Percentiles rank a stretch among this genome's conserved stretches.
Evolutionary conservation across 92 coral and sea anemone species (phyloP).

Genomic region (Anthopleura xanthogrammica): DNA sequence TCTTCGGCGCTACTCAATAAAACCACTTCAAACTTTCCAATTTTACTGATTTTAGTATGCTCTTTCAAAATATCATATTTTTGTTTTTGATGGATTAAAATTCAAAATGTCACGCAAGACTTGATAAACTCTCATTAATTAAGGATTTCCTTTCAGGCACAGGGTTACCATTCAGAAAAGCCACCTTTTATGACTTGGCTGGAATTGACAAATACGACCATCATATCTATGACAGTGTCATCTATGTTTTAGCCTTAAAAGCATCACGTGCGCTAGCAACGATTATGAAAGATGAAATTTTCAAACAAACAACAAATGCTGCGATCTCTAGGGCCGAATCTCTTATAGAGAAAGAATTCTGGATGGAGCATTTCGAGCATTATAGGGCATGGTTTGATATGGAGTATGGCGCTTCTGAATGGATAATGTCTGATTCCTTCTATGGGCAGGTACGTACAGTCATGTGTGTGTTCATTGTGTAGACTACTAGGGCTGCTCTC

Average conservation of each 20-base stretch:
- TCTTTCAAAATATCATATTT: no score
- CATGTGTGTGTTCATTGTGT: no score
- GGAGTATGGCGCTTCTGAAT: conserved; percentile 84
- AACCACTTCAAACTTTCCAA: no score
- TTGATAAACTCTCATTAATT: no score
- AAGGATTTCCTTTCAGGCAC: conserved; percentile 49
- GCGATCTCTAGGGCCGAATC: conserved; percentile 55
- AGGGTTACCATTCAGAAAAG: conserved; percentile 81
- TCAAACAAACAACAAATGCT: conserved; percentile 39
- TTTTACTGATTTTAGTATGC: no score
- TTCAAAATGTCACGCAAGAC: no score
- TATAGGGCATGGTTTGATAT: conserved; percentile 91
- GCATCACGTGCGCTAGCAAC: conserved; percentile 65
- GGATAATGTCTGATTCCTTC: conserved; percentile 91
- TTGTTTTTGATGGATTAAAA: no score
- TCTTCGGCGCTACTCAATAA: no score
- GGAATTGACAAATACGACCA: conserved; percentile 86
- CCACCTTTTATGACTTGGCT: conserved; percentile 62
- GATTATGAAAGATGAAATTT: conserved; percentile 44
- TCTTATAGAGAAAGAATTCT: conserved; percentile 60
- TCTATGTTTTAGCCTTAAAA: conserved; percentile 66
- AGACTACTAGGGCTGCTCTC: no score
- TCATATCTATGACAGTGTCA: conserved; percentile 65
- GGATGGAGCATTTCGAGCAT: conserved; percentile 56
- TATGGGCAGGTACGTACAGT: conserved; percentile 63